Base-by-base conservation (phyloP, 2,888 invertebrate genomes). In the Vesta saturnalis region DNA sequence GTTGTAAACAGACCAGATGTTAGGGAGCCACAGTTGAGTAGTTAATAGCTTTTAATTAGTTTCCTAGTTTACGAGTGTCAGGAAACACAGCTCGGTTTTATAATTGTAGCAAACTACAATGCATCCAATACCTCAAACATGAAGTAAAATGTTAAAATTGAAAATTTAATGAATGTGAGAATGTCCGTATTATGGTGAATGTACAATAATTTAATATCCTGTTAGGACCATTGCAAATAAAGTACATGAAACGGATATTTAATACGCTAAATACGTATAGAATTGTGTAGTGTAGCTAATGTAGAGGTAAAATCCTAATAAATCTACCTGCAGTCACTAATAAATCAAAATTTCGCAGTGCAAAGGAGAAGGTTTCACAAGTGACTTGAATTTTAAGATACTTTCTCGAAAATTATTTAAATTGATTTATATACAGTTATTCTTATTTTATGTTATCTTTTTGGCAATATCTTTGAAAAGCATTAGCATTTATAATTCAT, bases 21-120 rank as follows among this genome's bases (percentile, higher is more conserved):
- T 59, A 55, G 47, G 60, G 56, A 62, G 63, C 68, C 60, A 68
- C 60, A 63, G 63, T 47, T 68, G 68, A 69, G 68, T 64, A 64
- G 64, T 69, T 69, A 69, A 64, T 69, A 69, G 68, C 68, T 58
- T 69, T 64, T 64, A 69, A 69, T 69, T 69, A 69, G 68, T 69
- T 69, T 69, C 64, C 68, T 69, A 69, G 68, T 69, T 69, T 69
- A 69, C 49, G 64, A 69, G 57, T 61, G 68, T 61, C 68, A 64
- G 64, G 64, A 69, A 64, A 64, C 61, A 69, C 62, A 55, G 22
- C 68, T 57, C 68, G 68, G 64, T 69, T 69, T 69, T 69, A 69
- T 64, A 69, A 69, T 69, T 69, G 64, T 64, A 56, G 60, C 57
- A 60, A 69, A 69, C 68, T 64, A 64, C 49, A 60, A 15, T 56